Evolutionary conservation across 2,113 vertebrate genomes (phyloP), one percentile per base, ranked within the genome.

Genomic region (Sapayoa aenigma): DNA sequence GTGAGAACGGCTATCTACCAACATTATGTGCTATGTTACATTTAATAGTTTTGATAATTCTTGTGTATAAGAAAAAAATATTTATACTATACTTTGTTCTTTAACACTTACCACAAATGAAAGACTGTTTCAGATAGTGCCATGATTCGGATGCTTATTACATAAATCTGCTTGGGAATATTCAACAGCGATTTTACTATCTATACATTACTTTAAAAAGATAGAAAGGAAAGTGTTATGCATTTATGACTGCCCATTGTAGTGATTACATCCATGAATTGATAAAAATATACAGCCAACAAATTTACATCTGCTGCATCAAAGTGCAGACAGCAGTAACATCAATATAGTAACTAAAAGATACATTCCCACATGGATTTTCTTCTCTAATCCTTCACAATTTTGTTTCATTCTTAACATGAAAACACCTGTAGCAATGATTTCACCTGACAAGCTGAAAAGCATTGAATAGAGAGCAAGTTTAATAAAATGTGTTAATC

Each of bases 401-500:
- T 84, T 83, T 90, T 77, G 14, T 53, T 87, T 87, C 58, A 68
- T 67, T 88, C 79, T 87, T 87, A 71, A 82, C 93, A 96, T 81
- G 24, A 84, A 84, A 96, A 89, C 76, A 96, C 55, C 76, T 92
- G 76, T 92, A 90, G 89, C 65, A 90, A 50, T 83, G 80, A 84
- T 93, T 94, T 91, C 35, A 91, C 25, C 50, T 50, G 65, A 87
- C 68, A 95, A 93, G 76, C 84, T 95, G 78, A 85, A 93, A 95
- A 60, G 15, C 62, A 86, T 33, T 5, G 20, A 88, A 88, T 18
- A 83, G 24, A 78, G 46, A 96, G 89, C 28, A 90, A 92, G 68
- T 83, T 95, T 89, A 86, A 96, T 90, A 95, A 91, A 96, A 94
- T 30, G 37, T n/a, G 94, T 72, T 86, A 87, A 94, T 95, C 94